Conservation (phyloP, 2,113 vertebrate genomes). For the Trogon surrucura region DNA sequence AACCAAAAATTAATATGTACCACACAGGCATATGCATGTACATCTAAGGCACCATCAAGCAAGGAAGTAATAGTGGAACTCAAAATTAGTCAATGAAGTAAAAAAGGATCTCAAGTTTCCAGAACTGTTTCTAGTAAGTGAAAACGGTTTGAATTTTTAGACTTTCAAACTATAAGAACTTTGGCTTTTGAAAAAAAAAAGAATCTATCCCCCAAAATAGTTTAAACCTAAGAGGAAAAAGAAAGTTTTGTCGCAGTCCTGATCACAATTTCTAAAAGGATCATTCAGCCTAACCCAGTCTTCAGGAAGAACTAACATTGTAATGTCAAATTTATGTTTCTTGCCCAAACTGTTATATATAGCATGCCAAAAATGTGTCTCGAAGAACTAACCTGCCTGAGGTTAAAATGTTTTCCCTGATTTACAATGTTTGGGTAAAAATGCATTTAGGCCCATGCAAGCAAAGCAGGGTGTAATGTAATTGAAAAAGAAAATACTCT, state of each 20-base stretch:
- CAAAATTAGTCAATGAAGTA: not conserved
- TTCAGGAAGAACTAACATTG: not conserved
- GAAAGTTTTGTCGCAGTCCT: not conserved
- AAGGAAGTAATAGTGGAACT: not conserved
- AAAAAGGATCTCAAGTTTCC: not conserved
- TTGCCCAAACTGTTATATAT: not conserved
- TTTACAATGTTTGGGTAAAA: conserved; percentile 45
- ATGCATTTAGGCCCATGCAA: conserved; percentile 31
- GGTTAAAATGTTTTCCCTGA: conserved; percentile 16
- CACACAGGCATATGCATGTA: not conserved
- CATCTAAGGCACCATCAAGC: not conserved
- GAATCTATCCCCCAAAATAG: not conserved
- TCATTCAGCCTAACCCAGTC: not conserved
- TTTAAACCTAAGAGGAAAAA: not conserved
- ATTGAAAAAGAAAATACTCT: conserved; percentile 9
- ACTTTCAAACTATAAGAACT: not conserved
- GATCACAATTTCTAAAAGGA: not conserved
- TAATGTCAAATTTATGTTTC: not conserved
- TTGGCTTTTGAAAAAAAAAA: not conserved
- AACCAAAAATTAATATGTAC: not conserved
- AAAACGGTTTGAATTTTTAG: not conserved
- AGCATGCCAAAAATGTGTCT: not conserved
- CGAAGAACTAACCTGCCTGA: not conserved
- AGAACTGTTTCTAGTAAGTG: not conserved
- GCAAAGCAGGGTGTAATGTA: conserved; percentile 29